Conservation (phyloP, 1,140 invertebrate species). For the Ooceraea biroi region DNA sequence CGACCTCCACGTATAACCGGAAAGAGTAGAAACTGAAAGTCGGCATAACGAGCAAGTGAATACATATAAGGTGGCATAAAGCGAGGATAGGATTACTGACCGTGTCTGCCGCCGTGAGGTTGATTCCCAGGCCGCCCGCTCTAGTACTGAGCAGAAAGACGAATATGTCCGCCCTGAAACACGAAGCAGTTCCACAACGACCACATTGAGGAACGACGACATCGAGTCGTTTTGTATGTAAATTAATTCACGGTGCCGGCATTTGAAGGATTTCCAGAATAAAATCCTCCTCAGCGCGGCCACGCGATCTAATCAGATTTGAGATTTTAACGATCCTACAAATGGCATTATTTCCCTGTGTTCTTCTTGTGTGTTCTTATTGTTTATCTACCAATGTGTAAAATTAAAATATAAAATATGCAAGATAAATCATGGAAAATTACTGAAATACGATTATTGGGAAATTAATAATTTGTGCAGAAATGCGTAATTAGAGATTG, state of each 20-base stretch:
- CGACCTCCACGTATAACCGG: not conserved
- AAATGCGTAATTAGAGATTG: not conserved
- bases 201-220: slow-evolving; percentile 31
- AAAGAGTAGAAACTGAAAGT: slow-evolving; percentile 26
- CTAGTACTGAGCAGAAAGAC: slow-evolving; percentile 98
- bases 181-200: slow-evolving; percentile 73
- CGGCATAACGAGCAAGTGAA: slow-evolving; percentile 17
- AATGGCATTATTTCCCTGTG: not conserved
- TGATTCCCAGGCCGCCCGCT: slow-evolving; percentile 99
- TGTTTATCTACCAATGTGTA: not conserved
- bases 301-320: slow-evolving; percentile 38
- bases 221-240: slow-evolving; percentile 75
- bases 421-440: not conserved
- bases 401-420: slow-evolving; percentile 9
- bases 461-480: not conserved
- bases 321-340: slow-evolving; percentile 58
- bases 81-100: slow-evolving; percentile 86
- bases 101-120: slow-evolving; percentile 99
- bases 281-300: slow-evolving; percentile 30
- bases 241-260: slow-evolving; percentile 75
- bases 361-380: not conserved
- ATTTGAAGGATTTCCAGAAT: slow-evolving; percentile 74
- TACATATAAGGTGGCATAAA: slow-evolving; percentile 55
- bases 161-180: slow-evolving; percentile 94
- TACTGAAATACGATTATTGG: not conserved